phyloP scores from a whole-genome alignment of 2,888 invertebrate genomes.

The Meganola albula region DNA sequence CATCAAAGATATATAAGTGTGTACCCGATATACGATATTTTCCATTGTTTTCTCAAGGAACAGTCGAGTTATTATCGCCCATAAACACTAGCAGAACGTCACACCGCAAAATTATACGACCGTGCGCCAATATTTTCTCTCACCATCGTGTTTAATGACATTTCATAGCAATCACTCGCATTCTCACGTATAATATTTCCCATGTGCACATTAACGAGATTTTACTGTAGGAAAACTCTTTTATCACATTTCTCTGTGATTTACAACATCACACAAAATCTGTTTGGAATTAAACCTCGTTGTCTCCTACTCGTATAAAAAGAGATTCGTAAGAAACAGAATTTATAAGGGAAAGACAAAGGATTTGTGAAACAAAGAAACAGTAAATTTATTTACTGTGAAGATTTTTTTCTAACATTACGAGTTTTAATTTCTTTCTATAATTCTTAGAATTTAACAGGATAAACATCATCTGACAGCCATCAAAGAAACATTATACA shows the following conservation, averaged over 20 bases:
- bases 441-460: slow-evolving; percentile 27
- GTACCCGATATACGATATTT: slow-evolving; percentile 36
- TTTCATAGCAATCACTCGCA: slow-evolving; percentile 43
- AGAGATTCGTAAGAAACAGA: slow-evolving; percentile 31
- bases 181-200: slow-evolving; percentile 52
- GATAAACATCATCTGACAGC: slow-evolving; percentile 22
- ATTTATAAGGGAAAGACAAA: slow-evolving; percentile 31
- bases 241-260: slow-evolving; percentile 16
- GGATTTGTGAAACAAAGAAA: slow-evolving; percentile 33
- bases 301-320: slow-evolving; percentile 33
- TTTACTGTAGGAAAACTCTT: slow-evolving; percentile 30
- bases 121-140: slow-evolving; percentile 33
- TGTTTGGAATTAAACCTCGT: slow-evolving; percentile 27
- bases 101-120: too few species aligned
- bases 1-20: too few species aligned
- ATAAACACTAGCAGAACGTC: slow-evolving; percentile 20
- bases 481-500: slow-evolving; percentile 21
- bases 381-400: slow-evolving; percentile 28
- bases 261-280: slow-evolving; percentile 17
- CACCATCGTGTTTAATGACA: slow-evolving; percentile 38
- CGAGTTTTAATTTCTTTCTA: slow-evolving; percentile 22
- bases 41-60: slow-evolving; percentile 46
- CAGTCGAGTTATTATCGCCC: slow-evolving; percentile 33
- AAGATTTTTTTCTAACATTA: slow-evolving; percentile 19
- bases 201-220: slow-evolving; percentile 42